Conservation (phyloP, 2,797 vertebrate species). For the Syndactyla subalaris region DNA sequence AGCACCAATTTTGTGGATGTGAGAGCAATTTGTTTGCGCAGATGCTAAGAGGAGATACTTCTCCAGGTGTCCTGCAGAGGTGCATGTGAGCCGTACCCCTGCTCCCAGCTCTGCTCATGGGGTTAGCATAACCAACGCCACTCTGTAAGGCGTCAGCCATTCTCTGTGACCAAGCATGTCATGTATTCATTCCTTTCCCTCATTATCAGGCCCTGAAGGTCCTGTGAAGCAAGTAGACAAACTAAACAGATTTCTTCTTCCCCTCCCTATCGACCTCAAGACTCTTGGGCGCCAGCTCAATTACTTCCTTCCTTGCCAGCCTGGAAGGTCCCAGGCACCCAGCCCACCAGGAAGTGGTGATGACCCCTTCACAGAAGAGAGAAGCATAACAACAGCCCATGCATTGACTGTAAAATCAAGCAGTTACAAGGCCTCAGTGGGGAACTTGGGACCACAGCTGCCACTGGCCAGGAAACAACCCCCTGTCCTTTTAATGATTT, state of each 20-base stretch:
- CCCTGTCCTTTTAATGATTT: not conserved
- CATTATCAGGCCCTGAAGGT: not conserved
- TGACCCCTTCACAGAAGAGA: not conserved
- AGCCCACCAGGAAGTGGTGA: not conserved
- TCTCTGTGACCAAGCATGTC: not conserved
- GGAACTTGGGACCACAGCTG: not conserved
- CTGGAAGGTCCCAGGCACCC: not conserved
- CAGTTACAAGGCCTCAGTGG: not conserved
- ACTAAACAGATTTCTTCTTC: not conserved
- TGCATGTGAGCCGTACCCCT: fast-evolving
- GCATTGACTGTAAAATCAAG: not conserved
- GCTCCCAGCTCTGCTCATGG: not conserved
- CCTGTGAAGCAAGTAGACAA: not conserved
- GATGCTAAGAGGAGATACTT: not conserved
- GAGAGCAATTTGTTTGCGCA: not conserved
- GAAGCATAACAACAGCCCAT: not conserved
- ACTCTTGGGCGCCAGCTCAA: not conserved
- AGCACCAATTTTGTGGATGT: not conserved
- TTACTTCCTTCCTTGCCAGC: not conserved
- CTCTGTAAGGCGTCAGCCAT: not conserved
- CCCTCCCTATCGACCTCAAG: not conserved
- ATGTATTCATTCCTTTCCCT: not conserved
- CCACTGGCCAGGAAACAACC: fast-evolving
- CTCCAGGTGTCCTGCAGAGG: not conserved
- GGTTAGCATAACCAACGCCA: fast-evolving